phyloP scores from a whole-genome alignment of 2,797 vertebrate genomes.

The Sardinella longiceps region DNA sequence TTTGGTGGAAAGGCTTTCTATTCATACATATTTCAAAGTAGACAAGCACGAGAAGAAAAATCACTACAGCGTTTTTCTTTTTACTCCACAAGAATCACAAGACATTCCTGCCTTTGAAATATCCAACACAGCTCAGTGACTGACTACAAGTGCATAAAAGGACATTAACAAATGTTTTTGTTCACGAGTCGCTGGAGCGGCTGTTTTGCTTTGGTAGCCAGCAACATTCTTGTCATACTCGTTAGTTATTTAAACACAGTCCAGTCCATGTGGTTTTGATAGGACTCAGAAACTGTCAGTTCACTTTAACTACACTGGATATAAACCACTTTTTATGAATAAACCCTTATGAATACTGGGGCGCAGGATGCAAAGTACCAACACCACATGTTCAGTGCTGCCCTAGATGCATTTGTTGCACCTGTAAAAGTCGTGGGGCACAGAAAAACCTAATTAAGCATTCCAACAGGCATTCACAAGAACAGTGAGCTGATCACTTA shows the following conservation, averaged over 20 bases:
- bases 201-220: conserved; percentile 50
- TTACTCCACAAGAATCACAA: conserved; percentile 33
- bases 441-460: background rate
- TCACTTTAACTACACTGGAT: background rate
- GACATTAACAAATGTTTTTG: conserved; percentile 63
- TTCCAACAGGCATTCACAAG: background rate
- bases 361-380: background rate
- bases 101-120: conserved; percentile 48
- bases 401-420: background rate
- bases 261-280: conserved; percentile 59
- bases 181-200: conserved; percentile 55
- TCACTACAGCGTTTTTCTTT: background rate
- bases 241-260: conserved; percentile 62
- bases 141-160: conserved; percentile 53
- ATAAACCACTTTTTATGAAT: background rate
- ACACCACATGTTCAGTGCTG: background rate
- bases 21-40: background rate
- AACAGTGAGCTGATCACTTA: background rate
- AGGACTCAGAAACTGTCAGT: conserved; percentile 35
- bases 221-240: conserved; percentile 66
- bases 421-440: background rate
- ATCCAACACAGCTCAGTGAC: conserved; percentile 39
- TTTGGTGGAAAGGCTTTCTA: background rate
- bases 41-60: background rate
- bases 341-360: background rate